Conservation (phyloP, 2,888 invertebrate species). For the Mesodorylaimus sp. region DNA sequence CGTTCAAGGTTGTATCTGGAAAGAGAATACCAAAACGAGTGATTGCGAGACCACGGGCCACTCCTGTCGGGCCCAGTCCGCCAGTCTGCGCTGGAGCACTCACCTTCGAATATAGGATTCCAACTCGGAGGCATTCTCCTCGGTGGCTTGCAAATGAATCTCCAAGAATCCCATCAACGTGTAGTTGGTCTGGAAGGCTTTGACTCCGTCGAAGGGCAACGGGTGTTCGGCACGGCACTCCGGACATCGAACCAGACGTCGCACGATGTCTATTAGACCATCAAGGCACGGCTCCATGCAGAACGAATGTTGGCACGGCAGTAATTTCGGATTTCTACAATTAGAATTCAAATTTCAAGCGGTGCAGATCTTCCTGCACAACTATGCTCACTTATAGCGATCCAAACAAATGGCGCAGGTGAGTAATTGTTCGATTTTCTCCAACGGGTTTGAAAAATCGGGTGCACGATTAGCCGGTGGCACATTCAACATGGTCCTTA, state of each 20-base stretch:
- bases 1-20: constrained; percentile 28
- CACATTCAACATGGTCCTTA: neutral
- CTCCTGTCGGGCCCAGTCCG: too few relatives aligned
- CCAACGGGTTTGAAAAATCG: constrained; percentile 25
- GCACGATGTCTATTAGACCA: constrained; percentile 74
- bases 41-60: neutral
- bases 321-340: constrained; percentile 55
- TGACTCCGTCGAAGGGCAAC: constrained; percentile 35
- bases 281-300: constrained; percentile 98
- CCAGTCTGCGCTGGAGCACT: too few relatives aligned
- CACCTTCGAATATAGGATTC: constrained; percentile 28
- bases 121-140: constrained; percentile 25
- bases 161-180: constrained; percentile 46
- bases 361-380: too few relatives aligned
- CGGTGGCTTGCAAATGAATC: constrained; percentile 25
- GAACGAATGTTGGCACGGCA: constrained; percentile 98
- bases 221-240: constrained; percentile 42
- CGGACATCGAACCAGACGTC: constrained; percentile 45
- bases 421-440: constrained; percentile 61
- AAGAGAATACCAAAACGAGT: neutral
- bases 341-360: neutral
- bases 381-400: constrained; percentile 47
- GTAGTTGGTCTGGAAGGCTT: constrained; percentile 46
- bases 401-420: constrained; percentile 97
- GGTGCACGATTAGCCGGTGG: constrained; percentile 14